Conservation (phyloP, 1,140 invertebrate species). For the Idris sp. region DNA sequence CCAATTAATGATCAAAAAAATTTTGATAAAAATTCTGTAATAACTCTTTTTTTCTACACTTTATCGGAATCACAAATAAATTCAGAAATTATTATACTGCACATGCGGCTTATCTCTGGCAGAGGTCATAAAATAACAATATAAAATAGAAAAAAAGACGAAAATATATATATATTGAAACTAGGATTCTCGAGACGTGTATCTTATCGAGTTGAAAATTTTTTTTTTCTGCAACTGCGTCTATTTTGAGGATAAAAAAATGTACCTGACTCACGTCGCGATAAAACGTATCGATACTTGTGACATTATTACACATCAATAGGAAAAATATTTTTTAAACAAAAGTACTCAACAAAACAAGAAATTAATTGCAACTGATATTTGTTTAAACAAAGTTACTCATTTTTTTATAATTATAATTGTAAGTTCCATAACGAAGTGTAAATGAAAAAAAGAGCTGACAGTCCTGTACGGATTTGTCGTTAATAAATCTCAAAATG, state of each 20-base stretch:
- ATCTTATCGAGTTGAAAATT: slow-evolving; percentile 36
- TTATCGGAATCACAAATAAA: too few relatives aligned
- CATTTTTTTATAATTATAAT: too few relatives aligned
- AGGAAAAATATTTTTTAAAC: slow-evolving; percentile 2
- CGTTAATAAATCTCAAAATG: slow-evolving; percentile 16
- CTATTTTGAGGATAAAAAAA: slow-evolving; percentile 40
- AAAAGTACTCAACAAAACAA: too few relatives aligned
- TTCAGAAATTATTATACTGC: too few relatives aligned
- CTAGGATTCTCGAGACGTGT: slow-evolving; percentile 10
- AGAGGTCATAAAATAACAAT: too few relatives aligned
- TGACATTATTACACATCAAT: slow-evolving; percentile 21
- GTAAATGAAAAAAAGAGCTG: slow-evolving; percentile 4
- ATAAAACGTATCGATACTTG: slow-evolving; percentile 36
- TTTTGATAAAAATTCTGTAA: too few relatives aligned
- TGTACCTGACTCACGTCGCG: slow-evolving; percentile 29
- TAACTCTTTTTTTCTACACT: too few relatives aligned
- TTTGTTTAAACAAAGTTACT: too few relatives aligned
- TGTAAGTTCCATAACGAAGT: slow-evolving; percentile 12
- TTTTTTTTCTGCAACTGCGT: slow-evolving; percentile 19
- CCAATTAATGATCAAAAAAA: slow-evolving; percentile 11
- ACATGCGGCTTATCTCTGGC: too few relatives aligned
- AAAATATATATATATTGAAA: slow-evolving; percentile 3
- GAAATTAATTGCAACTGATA: too few relatives aligned
- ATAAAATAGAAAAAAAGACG: too few relatives aligned
- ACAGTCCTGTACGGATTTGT: not conserved